Evolutionary conservation across 2,888 invertebrate genomes (phyloP), one percentile per base, ranked within the genome.

Genomic region (Crepidodera aurea): DNA sequence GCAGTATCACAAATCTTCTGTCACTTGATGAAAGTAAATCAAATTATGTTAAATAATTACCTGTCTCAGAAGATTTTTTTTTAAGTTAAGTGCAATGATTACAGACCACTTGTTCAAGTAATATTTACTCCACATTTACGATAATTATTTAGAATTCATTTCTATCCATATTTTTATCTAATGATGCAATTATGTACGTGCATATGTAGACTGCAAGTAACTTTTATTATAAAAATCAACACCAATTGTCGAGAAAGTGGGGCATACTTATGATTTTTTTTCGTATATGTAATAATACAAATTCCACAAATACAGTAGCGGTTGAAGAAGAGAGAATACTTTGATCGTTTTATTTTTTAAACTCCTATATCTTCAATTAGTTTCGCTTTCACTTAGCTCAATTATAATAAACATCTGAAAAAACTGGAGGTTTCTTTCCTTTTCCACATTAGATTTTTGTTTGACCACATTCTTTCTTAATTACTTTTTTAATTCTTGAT

Each of bases 331-430:
- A 44, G 44, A 48, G 48, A 25, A 13, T 48, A 48, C 13, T 27
- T 48, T 27, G 27, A 13, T 48, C 29, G 48, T 25, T 29, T 48
- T 44, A 13, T 44, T 44, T 25, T 13, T 25, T n/a, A 44, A n/a
- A 15, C 15, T 48, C n/a, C 7, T 27, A 29, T 48, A 48, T 48
- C 37, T 42, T 48, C 48, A 48, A 48, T 48, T 48, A 48, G 48
- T 48, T 48, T 48, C 48, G 48, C 48, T 48, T 48, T 48, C 48
- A 48, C 48, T 48, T 48, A 15, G 2, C 48, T 48, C 48, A 48
- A 29, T 48, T 42, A 46, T 46, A 27, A 27, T 22, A 27, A 46
- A 46, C 27, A 27, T 15, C 16, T 15, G 22, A 48, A 48, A 44
- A 48, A 48, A 27, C 27, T 48, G 27, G 27, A 19, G 44, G 25